Base-by-base conservation (phyloP, 2,113 vertebrate genomes). In the Proteles cristata region DNA sequence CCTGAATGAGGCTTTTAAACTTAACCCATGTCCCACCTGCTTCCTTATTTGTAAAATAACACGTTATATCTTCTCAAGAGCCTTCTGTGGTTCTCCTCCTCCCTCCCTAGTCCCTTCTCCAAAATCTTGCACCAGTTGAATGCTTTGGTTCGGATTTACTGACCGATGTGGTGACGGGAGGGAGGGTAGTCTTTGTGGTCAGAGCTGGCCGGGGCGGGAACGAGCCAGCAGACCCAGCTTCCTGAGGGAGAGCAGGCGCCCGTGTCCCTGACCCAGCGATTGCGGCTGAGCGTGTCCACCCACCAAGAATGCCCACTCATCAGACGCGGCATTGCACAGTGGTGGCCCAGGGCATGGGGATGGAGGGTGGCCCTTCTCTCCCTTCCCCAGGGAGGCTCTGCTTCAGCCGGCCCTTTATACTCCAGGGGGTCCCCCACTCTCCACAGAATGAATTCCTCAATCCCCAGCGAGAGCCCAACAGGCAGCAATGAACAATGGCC, bases 281-380 rank as follows among this genome's bases (percentile, higher is more conserved):
- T 25, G 63, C 2, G 12, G 84, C 50, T 7, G 16, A 71, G 45
- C 3, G 0, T 35, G n/a, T 65, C 16, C 7, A 25, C 7, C 33
- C 10, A 19, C 50, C 43, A 12, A 0, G 6, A 61, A 45, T 0
- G 11, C 9, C 11, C 48, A 7, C 61, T 58, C 33, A 1, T 66
- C 25, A 25, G 76, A 21, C 12, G 4, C 2, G 33, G 9, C 23
- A 0, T 0, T 2, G 12, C 48, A 4, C 0, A 14, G 17, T 0
- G 0, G 39, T 17, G 1, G 25, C 39, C 79, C 14, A 5, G 48
- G 48, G 74, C 17, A 26, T n/a, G n/a, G 73, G 26, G 9, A 19
- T 12, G 3, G 2, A 15, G 4, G 55, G 63, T 39, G 5, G 33
- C 53, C 69, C 43, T 14, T 23, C 66, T 39, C 65, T 5, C 43